These are phyloP conservation scores for Lordiphosa mommai DNA, from an alignment of 1,140 invertebrate genomes.

Conservation along the genomic window DNA sequence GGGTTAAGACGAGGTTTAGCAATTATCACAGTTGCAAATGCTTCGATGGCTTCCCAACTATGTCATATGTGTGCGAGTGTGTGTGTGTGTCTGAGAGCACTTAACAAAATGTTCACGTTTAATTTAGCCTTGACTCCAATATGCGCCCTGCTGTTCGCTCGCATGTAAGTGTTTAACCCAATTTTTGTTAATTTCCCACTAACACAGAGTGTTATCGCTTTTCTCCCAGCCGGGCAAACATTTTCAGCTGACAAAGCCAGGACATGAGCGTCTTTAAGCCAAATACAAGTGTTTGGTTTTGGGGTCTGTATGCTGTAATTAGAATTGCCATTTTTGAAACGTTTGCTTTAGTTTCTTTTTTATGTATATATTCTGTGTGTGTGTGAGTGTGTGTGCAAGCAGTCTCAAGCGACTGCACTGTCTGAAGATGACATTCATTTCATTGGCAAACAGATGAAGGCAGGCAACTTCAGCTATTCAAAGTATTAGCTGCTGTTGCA, in stretches of 20 bases:
- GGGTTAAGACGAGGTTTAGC: constrained; percentile 38
- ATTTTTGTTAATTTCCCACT: constrained; percentile 55
- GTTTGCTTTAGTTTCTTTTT: neutral
- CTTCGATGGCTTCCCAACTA: constrained; percentile 42
- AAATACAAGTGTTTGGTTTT: constrained; percentile 8
- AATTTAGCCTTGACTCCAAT: constrained; percentile 55
- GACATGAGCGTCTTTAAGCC: neutral
- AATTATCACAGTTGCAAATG: constrained; percentile 68
- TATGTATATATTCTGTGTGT: neutral
- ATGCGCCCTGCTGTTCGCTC: constrained; percentile 12
- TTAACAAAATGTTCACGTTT: constrained; percentile 49
- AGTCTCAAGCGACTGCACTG: constrained; percentile 12
- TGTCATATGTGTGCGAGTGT: constrained; percentile 13
- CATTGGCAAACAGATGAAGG: constrained; percentile 22
- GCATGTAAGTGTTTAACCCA: constrained; percentile 54
- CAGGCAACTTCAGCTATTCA: constrained; percentile 27
- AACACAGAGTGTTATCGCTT: constrained; percentile 24
- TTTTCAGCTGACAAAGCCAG: constrained; percentile 8
- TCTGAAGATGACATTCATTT: constrained; percentile 51
- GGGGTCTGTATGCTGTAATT: constrained; percentile 16
- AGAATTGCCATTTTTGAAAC: constrained; percentile 8
- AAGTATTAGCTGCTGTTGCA: constrained; percentile 13
- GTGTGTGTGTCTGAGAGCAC: constrained; percentile 28
- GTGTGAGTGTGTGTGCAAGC: neutral
- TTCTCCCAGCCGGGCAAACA: constrained; percentile 12